Evolutionary conservation across 2,888 invertebrate genomes (phyloP).

Genomic region (Fragum whitleyi): DNA sequence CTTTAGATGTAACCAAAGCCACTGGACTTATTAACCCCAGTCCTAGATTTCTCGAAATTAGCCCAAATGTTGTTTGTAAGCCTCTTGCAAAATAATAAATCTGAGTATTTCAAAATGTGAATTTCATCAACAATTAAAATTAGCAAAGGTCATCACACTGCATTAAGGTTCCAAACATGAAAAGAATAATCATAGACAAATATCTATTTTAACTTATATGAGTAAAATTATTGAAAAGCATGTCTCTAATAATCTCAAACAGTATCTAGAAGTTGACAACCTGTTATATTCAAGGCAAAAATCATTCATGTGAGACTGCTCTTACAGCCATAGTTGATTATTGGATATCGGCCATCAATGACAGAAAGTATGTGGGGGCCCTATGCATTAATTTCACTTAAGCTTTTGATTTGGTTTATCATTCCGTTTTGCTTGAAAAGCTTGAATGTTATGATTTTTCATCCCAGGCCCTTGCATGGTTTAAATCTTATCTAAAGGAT

Average conservation of each 20-base stretch:
- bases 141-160: too few relatives aligned
- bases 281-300: background rate
- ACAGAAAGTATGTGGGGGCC: background rate
- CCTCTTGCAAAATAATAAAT: conserved; percentile 16
- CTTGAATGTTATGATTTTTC: too few relatives aligned
- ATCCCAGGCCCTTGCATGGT: background rate
- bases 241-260: too few relatives aligned
- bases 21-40: background rate
- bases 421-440: too few relatives aligned
- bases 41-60: background rate
- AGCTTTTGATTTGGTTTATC: conserved; percentile 1
- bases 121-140: too few relatives aligned
- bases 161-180: too few relatives aligned
- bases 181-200: too few relatives aligned
- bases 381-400: background rate
- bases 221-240: too few relatives aligned
- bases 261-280: too few relatives aligned
- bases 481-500: background rate
- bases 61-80: background rate
- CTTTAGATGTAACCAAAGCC: background rate
- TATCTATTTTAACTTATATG: too few relatives aligned
- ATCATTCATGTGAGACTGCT: too few relatives aligned
- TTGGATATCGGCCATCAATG: background rate
- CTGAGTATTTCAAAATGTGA: background rate
- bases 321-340: too few relatives aligned